phyloP scores from a whole-genome alignment of 2,888 invertebrate genomes.

The Caenorhabditis imperialis region DNA sequence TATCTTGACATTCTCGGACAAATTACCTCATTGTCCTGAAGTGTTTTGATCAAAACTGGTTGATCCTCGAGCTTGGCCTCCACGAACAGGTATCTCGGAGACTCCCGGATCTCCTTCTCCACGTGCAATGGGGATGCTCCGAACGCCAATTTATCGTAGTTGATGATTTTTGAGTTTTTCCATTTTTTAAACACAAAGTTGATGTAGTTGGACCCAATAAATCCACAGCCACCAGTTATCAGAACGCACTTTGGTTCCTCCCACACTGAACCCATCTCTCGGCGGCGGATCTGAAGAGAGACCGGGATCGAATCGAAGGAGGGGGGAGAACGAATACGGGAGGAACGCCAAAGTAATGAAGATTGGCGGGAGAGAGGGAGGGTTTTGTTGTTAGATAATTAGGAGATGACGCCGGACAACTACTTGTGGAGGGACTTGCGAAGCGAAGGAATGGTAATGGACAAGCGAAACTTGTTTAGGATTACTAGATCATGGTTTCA shows the following conservation, averaged over 20 bases:
- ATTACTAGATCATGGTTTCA: conserved; percentile 26
- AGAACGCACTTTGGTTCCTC: conserved; percentile 68
- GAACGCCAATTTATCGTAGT: conserved; percentile 75
- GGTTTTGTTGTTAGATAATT: conserved; percentile 35
- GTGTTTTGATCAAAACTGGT: conserved; percentile 58
- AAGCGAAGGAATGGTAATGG: too few relatives aligned
- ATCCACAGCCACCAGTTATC: conserved; percentile 77
- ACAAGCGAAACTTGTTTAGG: conserved; percentile 40
- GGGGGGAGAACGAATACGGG: background rate
- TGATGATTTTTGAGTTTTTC: conserved; percentile 70
- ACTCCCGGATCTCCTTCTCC: conserved; percentile 57
- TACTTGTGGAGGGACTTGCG: conserved; percentile 21
- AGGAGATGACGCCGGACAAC: conserved; percentile 29
- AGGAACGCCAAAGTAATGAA: conserved; percentile 9
- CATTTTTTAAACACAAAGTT: conserved; percentile 74
- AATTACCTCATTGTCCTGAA: conserved; percentile 66
- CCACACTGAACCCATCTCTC: conserved; percentile 48
- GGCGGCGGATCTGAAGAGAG: conserved; percentile 47
- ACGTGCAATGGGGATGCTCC: conserved; percentile 70
- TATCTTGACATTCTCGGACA: background rate
- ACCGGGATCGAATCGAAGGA: background rate
- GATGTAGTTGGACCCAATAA: conserved; percentile 78
- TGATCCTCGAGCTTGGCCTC: conserved; percentile 72
- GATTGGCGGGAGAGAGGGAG: conserved; percentile 16
- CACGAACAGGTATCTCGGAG: conserved; percentile 71